Evolutionary conservation across 2,113 vertebrate species (phyloP).

Genomic region (Crotalus horridus): DNA sequence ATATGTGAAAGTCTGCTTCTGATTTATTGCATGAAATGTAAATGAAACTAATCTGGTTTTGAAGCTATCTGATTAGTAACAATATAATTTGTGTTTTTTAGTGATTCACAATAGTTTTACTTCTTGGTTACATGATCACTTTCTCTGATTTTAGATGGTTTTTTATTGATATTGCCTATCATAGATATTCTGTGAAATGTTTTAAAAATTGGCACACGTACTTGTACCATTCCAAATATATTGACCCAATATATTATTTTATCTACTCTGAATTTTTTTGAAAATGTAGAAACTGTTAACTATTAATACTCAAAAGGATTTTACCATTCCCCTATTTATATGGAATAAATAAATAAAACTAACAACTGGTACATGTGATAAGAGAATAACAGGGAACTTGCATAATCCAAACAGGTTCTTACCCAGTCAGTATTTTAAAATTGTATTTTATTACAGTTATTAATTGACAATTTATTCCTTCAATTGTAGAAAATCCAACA

Average conservation of each 20-base stretch:
- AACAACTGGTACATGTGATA: conserved; percentile 46
- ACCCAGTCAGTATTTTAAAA: conserved; percentile 37
- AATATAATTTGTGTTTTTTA: neutral
- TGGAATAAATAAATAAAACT: conserved; percentile 50
- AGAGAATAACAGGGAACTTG: conserved; percentile 50
- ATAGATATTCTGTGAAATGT: neutral
- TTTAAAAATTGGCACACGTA: neutral
- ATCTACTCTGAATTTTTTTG: conserved; percentile 33
- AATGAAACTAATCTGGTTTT: neutral
- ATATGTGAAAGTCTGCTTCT: neutral
- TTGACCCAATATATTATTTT: neutral
- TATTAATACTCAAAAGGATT: conserved; percentile 1
- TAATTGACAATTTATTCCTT: conserved; percentile 61
- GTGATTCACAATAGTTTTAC: neutral
- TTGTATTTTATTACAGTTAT: conserved; percentile 61
- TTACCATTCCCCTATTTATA: neutral
- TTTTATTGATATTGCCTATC: neutral
- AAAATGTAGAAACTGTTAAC: conserved; percentile 35
- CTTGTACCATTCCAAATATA: neutral
- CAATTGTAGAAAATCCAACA: conserved; percentile 43
- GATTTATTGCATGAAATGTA: neutral
- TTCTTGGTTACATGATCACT: neutral
- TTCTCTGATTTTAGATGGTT: neutral
- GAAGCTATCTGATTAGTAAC: too few relatives aligned
- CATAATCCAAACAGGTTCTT: conserved; percentile 45